phyloP scores from a whole-genome alignment of 64 coral and sea anemone species.

The Trachythela sp. region DNA sequence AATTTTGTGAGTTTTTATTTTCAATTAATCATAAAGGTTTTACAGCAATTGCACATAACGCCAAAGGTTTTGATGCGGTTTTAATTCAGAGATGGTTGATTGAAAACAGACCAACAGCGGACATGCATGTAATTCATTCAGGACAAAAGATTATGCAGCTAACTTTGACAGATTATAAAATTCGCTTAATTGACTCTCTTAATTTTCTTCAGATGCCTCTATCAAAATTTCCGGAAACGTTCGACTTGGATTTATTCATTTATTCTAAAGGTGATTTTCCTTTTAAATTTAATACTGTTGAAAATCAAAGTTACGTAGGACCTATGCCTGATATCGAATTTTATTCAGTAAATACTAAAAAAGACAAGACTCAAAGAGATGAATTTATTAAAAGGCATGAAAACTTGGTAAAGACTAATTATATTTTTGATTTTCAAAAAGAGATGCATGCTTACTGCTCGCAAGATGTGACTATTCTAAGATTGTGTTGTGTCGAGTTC shows the following conservation, averaged over 20 bases:
- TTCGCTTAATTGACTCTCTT: background rate
- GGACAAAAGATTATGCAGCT: background rate
- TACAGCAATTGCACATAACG: background rate
- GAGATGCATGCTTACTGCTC: background rate
- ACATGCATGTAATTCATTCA: slow-evolving; percentile 2
- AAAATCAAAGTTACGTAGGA: background rate
- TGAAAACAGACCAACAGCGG: too few species aligned
- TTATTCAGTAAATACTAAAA: background rate
- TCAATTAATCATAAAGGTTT: background rate
- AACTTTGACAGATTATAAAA: background rate
- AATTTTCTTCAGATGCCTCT: too few species aligned
- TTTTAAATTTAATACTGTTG: background rate
- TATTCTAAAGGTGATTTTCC: too few species aligned
- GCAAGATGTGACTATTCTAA: background rate
- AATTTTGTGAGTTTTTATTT: background rate
- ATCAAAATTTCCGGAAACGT: background rate
- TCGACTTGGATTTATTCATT: too few species aligned
- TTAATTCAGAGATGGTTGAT: too few species aligned
- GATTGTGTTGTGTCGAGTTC: background rate
- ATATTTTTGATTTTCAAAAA: slow-evolving; percentile 21
- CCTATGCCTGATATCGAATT: background rate
- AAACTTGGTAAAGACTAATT: background rate
- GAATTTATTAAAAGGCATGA: background rate
- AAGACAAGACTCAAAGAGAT: too few species aligned
- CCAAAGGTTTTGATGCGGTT: background rate